Base-by-base conservation (phyloP, 2,113 vertebrate genomes). In the Accipiter cooperii region DNA sequence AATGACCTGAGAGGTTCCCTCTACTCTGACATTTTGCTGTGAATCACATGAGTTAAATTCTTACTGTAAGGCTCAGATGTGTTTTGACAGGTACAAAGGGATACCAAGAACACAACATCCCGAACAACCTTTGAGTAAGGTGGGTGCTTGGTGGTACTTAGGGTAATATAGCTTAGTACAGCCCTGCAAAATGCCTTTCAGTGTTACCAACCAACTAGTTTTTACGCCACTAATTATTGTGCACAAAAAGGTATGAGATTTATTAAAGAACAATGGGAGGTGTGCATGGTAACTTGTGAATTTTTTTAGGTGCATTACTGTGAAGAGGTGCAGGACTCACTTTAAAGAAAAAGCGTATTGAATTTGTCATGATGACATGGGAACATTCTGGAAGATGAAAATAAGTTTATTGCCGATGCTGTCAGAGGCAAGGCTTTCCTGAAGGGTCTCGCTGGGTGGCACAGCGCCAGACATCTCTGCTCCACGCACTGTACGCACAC, bases 11-110 rank as follows among this genome's bases (percentile, higher is more conserved):
- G 63, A 68, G 58, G 58, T 83, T 79, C 49, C 87, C 58, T 44
- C 70, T 44, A 3, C 77, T 42, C 46, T 78, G 80, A 68, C 38
- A 0, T 80, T 87, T 73, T 93, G 36, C 91, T 95, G 82, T 95
- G 84, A 69, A 76, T n/a, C 93, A 26, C 75, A 16, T 24, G 14
- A 82, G 78, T 93, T 76, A 0, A 93, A 66, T 91, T 94, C 94
- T 82, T 21, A 14, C 82, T 85, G 94, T 84, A 89, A 96, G 95
- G 95, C 81, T 93, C 93, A 91, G 96, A 33, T 96, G 93, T 95
- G 94, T 95, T 89, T 95, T 88, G 78, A 96, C 91, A 96, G 93
- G 93, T 93, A 9, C 96, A 97, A 79, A 96, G 95, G 79, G 87
- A 96, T 55, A 87, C 84, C 95, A 83, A 61, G 95, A 96, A 73